Evolutionary conservation across 2,113 vertebrate genomes (phyloP).

Genomic region (Gnathonemus longibarbis): DNA sequence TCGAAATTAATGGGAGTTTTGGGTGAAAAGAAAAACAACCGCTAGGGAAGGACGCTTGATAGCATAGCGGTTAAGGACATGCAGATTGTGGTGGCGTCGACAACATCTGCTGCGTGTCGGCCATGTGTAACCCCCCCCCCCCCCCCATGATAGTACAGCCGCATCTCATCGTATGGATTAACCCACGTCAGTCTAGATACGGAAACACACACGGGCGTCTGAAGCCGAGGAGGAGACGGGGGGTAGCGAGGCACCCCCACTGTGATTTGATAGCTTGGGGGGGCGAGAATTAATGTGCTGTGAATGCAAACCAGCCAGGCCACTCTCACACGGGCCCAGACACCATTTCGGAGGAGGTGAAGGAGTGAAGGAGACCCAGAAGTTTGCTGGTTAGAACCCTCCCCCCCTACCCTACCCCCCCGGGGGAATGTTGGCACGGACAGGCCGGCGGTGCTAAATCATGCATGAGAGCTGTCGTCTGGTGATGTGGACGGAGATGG

Average conservation of each 20-base stretch:
- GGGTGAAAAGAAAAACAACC: not conserved
- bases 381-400: slow-evolving; percentile 1
- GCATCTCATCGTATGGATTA: not conserved
- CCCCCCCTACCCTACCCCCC: not conserved
- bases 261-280: slow-evolving; percentile 39
- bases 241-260: slow-evolving; percentile 26
- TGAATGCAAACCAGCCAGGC: slow-evolving; percentile 47
- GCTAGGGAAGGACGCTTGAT: not conserved
- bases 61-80: not conserved
- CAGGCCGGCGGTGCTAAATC: slow-evolving; percentile 50
- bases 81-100: not conserved
- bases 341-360: not conserved
- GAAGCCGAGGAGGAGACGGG: not conserved
- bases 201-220: not conserved
- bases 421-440: not conserved
- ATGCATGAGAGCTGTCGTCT: slow-evolving; percentile 46
- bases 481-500: slow-evolving; percentile 39
- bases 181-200: not conserved
- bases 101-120: not conserved
- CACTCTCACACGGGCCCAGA: slow-evolving; percentile 47
- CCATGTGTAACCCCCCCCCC: not conserved
- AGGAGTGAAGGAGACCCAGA: slow-evolving; percentile 7
- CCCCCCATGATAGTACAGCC: not conserved
- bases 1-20: not conserved
- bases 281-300: slow-evolving; percentile 37